Evolutionary conservation across 2,113 vertebrate species (phyloP).

Genomic region (Halcyon senegalensis): DNA sequence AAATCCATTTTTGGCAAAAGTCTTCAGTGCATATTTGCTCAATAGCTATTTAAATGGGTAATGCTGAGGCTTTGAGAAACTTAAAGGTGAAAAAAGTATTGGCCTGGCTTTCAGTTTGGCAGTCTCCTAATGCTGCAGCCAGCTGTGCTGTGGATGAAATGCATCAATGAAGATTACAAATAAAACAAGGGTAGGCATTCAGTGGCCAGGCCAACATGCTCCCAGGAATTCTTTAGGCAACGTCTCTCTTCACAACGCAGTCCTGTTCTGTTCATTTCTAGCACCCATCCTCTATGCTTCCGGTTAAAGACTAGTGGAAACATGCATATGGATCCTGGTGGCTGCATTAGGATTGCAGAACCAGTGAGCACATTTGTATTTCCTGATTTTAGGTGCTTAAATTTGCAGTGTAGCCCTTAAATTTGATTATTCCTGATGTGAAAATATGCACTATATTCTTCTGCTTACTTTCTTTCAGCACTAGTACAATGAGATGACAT

Average conservation of each 20-base stretch:
- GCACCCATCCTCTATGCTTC: neutral
- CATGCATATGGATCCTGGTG: neutral
- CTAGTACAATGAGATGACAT: neutral
- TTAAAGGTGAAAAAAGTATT: neutral
- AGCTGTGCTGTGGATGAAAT: neutral
- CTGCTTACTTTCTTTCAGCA: neutral
- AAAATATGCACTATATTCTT: neutral
- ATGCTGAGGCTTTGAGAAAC: neutral
- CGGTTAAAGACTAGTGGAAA: neutral
- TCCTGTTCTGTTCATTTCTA: neutral
- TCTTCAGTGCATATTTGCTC: neutral
- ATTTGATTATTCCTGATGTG: neutral
- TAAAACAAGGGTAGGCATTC: neutral
- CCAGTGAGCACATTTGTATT: neutral
- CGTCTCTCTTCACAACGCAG: neutral
- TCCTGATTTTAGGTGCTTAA: neutral
- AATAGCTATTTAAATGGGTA: neutral
- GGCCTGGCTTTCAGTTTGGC: neutral
- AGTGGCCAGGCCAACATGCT: accelerated
- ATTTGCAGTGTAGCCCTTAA: neutral
- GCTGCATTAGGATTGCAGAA: neutral
- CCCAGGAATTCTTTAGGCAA: neutral
- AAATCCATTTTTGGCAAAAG: neutral
- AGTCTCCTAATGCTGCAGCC: neutral
- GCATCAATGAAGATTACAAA: neutral